Base-by-base conservation (phyloP, 1,140 invertebrate species). In the Drosophila erecta region DNA sequence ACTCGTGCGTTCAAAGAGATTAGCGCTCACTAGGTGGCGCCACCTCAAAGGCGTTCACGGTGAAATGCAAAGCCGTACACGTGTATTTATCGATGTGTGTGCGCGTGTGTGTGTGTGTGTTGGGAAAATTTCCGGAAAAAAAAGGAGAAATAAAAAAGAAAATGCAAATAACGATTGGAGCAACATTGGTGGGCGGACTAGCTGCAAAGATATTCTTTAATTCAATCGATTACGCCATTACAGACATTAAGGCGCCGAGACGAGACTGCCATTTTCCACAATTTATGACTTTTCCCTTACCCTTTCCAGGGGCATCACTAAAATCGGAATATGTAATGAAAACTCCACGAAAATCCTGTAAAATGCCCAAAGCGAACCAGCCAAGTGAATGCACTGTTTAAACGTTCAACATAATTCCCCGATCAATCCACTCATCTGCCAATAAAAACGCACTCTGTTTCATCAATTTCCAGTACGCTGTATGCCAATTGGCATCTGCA, bases 1-100 rank as follows among this genome's bases (percentile, higher is more conserved):
- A 85, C 81, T 85, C 81, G 81, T 81, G 81, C 81, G 81, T 85
- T 77, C 65, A 86, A 65, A 71, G 58, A 65, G 76, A 86, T 81
- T 77, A 69, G 51, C 81, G 66, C 54, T 46, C 58, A 60, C 64
- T 75, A 79, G 76, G 61, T 71, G 76, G 73, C 65, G 75, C 74
- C 60, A 61, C 38, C 65, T 44, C 27, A 27, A 71, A 59, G 59
- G 64, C 57, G 65, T 33, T 41, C 24, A 40, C 61, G 30, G 24
- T 46, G 57, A 33, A 61, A 65, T 64, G 62, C 58, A 64, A 64
- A 66, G 62, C 64, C 30, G 17, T 35, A 59, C 35, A 58, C 61
- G 43, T 33, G 57, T 60, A 60, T 38, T 59, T 50, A 59, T 59
- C 44, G 57, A 38, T 33, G 57, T 49, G 41, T n/a, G 53, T 59